Percentiles rank a stretch among this genome's conserved stretches.
Conservation (phyloP, 1,140 invertebrate genomes). For the Coenobita brevimanus region DNA sequence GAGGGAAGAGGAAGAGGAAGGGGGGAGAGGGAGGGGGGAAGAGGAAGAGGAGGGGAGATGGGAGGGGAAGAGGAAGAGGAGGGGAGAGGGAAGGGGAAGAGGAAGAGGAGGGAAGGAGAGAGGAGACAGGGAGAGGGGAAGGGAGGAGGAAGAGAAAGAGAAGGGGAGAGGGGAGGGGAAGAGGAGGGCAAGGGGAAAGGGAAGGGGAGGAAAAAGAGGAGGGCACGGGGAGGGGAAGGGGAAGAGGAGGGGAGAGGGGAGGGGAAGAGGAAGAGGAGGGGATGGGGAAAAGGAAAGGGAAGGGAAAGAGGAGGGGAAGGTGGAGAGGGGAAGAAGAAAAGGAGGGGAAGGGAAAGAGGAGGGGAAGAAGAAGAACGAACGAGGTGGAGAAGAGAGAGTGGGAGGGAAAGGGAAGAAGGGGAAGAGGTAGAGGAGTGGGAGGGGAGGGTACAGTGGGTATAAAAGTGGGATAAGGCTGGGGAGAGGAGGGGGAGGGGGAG, state of each 20-base stretch:
- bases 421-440: too few species aligned
- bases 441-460: too few species aligned
- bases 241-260: background rate
- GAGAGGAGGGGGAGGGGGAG: background rate
- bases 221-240: background rate
- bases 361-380: too few species aligned
- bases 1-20: background rate
- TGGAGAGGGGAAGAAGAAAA: too few species aligned
- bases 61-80: background rate
- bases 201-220: too few species aligned
- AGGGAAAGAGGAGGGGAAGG: too few species aligned
- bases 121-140: background rate
- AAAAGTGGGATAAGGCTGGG: too few species aligned
- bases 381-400: background rate
- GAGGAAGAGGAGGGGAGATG: background rate
- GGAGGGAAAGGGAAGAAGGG: background rate
- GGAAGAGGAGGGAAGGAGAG: background rate
- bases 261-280: too few species aligned
- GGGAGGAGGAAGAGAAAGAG: background rate
- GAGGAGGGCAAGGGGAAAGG: background rate
- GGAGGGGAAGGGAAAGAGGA: background rate
- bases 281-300: background rate
- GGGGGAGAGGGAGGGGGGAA: background rate
- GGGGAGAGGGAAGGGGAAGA: background rate
- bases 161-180: background rate